Evolutionary conservation across 2,797 vertebrate genomes (phyloP).

Genomic region (Telmatherina bonti): DNA sequence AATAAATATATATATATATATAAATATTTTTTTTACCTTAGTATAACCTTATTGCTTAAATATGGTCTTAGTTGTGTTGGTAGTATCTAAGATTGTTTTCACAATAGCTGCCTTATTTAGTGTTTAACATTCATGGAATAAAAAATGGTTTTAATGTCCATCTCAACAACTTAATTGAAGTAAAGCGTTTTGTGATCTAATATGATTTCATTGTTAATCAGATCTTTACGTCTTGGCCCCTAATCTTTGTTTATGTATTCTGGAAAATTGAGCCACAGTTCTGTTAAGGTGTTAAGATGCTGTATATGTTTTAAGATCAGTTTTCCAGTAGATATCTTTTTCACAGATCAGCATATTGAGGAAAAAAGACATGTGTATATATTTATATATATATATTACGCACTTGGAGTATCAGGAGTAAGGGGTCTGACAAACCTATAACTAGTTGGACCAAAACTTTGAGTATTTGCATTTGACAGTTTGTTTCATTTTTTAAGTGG

Average conservation of each 20-base stretch:
- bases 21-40: neutral
- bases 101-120: neutral
- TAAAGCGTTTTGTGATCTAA: neutral
- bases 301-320: too few species aligned
- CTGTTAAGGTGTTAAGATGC: too few species aligned
- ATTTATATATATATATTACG: too few species aligned
- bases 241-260: neutral
- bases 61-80: neutral
- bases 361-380: too few species aligned
- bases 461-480: constrained; percentile 41
- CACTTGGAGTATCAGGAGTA: too few species aligned
- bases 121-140: constrained; percentile 3
- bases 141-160: neutral
- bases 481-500: constrained; percentile 7
- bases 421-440: constrained; percentile 21
- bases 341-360: too few species aligned
- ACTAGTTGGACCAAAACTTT: constrained; percentile 34
- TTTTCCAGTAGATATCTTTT: too few species aligned
- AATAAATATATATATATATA: neutral
- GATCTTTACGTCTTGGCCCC: neutral
- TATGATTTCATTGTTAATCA: neutral
- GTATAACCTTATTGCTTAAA: neutral
- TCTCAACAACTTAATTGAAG: neutral
- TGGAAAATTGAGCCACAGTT: too few species aligned
- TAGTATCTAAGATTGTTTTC: neutral